These are phyloP conservation scores for Natrix natrix DNA, from an alignment of 2,797 vertebrate genomes.

Conservation along the genomic window DNA sequence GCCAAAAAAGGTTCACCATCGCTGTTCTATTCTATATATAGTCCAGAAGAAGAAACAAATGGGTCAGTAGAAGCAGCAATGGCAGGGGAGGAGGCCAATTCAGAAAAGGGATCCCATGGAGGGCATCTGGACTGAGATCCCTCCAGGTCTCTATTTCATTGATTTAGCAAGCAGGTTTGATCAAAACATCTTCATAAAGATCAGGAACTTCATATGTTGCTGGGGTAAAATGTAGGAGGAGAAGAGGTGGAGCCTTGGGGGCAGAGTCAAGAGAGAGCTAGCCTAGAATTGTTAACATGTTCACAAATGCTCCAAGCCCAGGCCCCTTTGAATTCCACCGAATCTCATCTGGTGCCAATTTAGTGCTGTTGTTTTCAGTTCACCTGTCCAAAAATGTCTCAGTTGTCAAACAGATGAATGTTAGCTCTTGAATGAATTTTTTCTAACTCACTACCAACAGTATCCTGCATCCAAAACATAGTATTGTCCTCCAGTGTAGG, in stretches of 20 bases:
- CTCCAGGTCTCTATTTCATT: background rate
- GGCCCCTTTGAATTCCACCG: background rate
- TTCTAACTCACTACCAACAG: background rate
- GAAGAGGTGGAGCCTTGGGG: background rate
- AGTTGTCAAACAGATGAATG: background rate
- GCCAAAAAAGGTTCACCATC: too few species aligned
- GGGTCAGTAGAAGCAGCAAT: background rate
- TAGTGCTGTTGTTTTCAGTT: constrained; percentile 10
- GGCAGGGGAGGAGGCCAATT: background rate
- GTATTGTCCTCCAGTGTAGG: background rate
- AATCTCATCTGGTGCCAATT: background rate
- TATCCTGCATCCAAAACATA: background rate
- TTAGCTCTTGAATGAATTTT: background rate
- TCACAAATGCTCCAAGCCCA: background rate
- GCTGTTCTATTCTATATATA: background rate
- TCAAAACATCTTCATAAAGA: background rate
- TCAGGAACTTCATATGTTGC: background rate
- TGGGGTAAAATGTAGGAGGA: background rate
- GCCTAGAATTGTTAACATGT: background rate
- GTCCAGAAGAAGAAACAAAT: background rate
- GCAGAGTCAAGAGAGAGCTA: background rate
- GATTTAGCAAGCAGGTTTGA: background rate
- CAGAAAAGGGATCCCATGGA: background rate
- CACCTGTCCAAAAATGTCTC: constrained; percentile 20
- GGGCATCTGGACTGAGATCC: too few species aligned